A percentile compares a stretch with the other conserved stretches of the same genome.
phyloP scores from a whole-genome alignment of 2,888 invertebrate genomes.

The Caenorhabditis auriculariae region DNA sequence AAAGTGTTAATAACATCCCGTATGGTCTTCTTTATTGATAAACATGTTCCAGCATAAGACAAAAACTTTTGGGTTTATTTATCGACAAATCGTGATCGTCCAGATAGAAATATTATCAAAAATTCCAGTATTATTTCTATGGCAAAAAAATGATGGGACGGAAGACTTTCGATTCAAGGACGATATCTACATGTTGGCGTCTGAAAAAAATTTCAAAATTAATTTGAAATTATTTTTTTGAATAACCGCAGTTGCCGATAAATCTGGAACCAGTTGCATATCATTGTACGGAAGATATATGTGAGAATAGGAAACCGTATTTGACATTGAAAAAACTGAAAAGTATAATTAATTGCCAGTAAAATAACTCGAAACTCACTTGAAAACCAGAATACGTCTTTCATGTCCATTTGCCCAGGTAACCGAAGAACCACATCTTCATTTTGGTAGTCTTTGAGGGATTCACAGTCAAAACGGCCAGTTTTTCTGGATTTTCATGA shows the following conservation, averaged over 20 bases:
- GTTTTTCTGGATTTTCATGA: conserved; percentile 26
- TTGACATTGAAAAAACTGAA: conserved; percentile 58
- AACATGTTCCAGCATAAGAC: too few species aligned
- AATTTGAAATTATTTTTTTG: too few species aligned
- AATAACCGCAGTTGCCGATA: conserved; percentile 50
- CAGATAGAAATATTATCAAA: too few species aligned
- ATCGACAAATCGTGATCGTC: too few species aligned
- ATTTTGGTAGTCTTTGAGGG: conserved; percentile 52
- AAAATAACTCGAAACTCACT: too few species aligned
- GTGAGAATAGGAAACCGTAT: conserved; percentile 55
- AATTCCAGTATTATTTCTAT: too few species aligned
- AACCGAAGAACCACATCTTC: conserved; percentile 56
- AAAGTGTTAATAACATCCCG: too few species aligned
- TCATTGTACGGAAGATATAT: conserved; percentile 61
- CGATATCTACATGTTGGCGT: conserved; percentile 24
- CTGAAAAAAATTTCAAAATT: conserved; percentile 24
- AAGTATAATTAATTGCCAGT: too few species aligned
- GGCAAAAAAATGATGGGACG: too few species aligned
- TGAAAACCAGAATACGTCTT: conserved; percentile 46
- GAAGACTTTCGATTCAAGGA: too few species aligned
- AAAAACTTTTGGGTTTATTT: too few species aligned
- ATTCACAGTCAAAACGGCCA: conserved; percentile 55
- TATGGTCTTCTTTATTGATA: too few species aligned
- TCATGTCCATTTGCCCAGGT: conserved; percentile 56
- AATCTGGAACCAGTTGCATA: conserved; percentile 58